Conservation (phyloP, 2,888 invertebrate genomes). For the Caradrina kadenii region DNA sequence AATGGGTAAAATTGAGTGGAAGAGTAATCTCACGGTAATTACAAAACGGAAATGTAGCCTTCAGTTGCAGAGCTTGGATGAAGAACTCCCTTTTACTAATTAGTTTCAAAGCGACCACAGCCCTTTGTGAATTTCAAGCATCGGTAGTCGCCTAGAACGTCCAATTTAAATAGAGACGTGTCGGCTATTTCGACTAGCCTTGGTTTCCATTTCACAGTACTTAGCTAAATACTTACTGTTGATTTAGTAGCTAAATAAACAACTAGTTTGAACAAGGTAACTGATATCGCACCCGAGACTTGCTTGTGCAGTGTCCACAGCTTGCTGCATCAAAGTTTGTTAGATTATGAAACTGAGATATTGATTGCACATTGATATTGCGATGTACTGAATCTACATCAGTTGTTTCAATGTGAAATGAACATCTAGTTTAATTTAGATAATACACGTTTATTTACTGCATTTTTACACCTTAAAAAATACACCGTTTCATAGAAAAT, state of each 20-base stretch:
- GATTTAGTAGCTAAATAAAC: slow-evolving; percentile 83
- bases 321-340: slow-evolving; percentile 89
- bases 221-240: slow-evolving; percentile 78
- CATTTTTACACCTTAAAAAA: slow-evolving; percentile 39
- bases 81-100: slow-evolving; percentile 85
- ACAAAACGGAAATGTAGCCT: slow-evolving; percentile 83
- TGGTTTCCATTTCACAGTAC: slow-evolving; percentile 80
- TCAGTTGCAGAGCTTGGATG: slow-evolving; percentile 80
- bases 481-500: slow-evolving; percentile 25
- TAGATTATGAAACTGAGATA: slow-evolving; percentile 65
- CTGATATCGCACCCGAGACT: slow-evolving; percentile 78
- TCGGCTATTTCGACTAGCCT: slow-evolving; percentile 79
- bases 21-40: slow-evolving; percentile 67
- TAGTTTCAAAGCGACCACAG: slow-evolving; percentile 88
- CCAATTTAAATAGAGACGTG: slow-evolving; percentile 85
- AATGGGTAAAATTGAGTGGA: slow-evolving; percentile 61
- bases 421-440: slow-evolving; percentile 59
- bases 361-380: slow-evolving; percentile 71
- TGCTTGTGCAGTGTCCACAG: slow-evolving; percentile 88
- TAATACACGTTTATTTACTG: slow-evolving; percentile 39
- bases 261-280: slow-evolving; percentile 72
- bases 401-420: slow-evolving; percentile 62
- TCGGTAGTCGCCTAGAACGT: slow-evolving; percentile 82
- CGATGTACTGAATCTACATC: background rate
- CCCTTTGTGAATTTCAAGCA: slow-evolving; percentile 88